Base-by-base conservation (phyloP, 2,888 invertebrate species). In the Sarcophaga variegata region DNA sequence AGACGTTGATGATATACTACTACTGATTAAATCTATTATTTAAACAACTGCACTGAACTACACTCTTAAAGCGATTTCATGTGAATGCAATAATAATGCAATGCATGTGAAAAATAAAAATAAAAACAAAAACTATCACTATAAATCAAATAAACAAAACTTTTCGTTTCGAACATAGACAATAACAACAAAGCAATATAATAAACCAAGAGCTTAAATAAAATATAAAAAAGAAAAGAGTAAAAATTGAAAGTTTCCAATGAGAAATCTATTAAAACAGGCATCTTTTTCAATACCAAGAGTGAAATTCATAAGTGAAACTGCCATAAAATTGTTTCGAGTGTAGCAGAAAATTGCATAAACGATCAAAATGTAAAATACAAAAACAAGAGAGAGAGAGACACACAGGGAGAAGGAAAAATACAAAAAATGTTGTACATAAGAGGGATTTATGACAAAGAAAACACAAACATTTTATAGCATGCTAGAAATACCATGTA, bases 51-150 rank as follows among this genome's bases (percentile, higher is more conserved):
- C 69, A 54, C 47, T 20, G 22, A 83, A 74, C 72, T 22, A 20
- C 75, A 77, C 72, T 84, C 66, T 62, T 67, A 78, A 77, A 78
- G 72, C 37, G 60, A 76, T 69, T 83, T 80, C 37, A 69, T 79
- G 27, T 64, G 27, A 81, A 60, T 86, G 83, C 83, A 74, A 37
- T 37, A 37, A 37, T 37, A 37, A 37, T 37, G 37, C 37, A 37
- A 37, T 37, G 37, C 60, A 67, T 77, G 80, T 54, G 54, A 54
- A 54, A 81, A 74, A 72, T 76, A 69, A 86, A 80, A 27, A 27
- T 37, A 63, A 86, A 80, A 80, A 63, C 72, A 76, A 86, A 86
- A 86, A 77, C 67, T 76, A 67, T 80, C 71, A 78, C 71, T 86
- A 54, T 66, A 86, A 79, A 81, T 17, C 4, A 22, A 25, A 67